Conservation (phyloP, 2,113 vertebrate species). For the Mixornis gularis region DNA sequence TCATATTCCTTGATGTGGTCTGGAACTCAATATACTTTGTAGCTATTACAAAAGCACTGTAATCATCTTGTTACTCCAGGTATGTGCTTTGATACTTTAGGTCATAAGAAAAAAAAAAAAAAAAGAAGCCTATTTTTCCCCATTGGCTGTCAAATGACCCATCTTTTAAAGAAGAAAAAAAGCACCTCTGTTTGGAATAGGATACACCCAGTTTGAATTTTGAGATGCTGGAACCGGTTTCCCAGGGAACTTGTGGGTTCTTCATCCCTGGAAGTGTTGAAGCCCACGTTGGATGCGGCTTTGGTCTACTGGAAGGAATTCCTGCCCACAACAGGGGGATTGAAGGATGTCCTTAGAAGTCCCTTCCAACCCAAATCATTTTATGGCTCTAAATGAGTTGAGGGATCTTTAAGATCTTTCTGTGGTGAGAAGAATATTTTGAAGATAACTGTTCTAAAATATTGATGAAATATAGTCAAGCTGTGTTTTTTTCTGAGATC, state of each 20-base stretch:
- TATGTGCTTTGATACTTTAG: not conserved
- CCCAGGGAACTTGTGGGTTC: not conserved
- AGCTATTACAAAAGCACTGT: not conserved
- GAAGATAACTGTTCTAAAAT: not conserved
- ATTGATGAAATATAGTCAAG: not conserved
- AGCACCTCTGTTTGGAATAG: not conserved
- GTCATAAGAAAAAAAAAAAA: not conserved
- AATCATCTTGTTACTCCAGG: not conserved
- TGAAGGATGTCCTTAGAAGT: not conserved
- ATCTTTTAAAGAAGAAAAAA: not conserved
- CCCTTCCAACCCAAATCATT: not conserved
- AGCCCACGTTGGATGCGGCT: not conserved
- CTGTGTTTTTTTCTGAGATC: not conserved
- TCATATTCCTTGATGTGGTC: not conserved
- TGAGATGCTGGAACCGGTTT: not conserved
- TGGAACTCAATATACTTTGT: not conserved
- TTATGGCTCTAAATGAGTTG: not conserved
- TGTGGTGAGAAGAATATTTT: not conserved
- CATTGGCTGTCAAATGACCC: not conserved
- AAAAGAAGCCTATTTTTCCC: not conserved
- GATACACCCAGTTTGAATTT: not conserved
- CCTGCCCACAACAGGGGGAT: fast-evolving
- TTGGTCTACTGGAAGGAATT: not conserved
- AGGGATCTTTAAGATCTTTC: not conserved
- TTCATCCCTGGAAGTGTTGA: not conserved